phyloP scores from a whole-genome alignment of 2,888 invertebrate genomes.

The Campaea margaritaria region DNA sequence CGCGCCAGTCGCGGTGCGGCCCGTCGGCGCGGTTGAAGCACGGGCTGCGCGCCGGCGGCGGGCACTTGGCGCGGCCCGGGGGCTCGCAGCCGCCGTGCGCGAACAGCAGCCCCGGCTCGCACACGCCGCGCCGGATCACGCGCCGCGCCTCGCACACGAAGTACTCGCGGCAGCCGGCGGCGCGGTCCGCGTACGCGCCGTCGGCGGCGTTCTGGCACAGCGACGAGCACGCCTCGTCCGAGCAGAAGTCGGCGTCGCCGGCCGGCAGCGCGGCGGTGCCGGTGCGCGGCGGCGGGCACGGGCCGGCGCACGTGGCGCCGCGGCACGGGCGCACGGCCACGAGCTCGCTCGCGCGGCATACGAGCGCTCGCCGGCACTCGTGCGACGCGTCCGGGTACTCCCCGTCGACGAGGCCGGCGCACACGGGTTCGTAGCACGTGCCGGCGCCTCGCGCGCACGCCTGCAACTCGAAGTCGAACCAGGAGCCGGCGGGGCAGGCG shows the following conservation, averaged over 20 bases:
- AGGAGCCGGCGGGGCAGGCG: slow-evolving; percentile 81
- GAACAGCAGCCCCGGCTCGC: slow-evolving; percentile 81
- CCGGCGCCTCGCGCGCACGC: slow-evolving; percentile 83
- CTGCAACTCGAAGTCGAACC: slow-evolving; percentile 84
- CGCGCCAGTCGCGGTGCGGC: slow-evolving; percentile 74
- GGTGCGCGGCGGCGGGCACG: slow-evolving; percentile 75
- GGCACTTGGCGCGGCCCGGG: slow-evolving; percentile 73
- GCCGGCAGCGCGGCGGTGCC: slow-evolving; percentile 77
- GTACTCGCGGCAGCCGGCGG: slow-evolving; percentile 84
- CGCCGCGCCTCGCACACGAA: slow-evolving; percentile 84
- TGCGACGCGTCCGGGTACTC: slow-evolving; percentile 85
- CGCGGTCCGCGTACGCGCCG: slow-evolving; percentile 85
- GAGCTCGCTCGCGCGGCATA: slow-evolving; percentile 79
- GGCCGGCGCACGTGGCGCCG: slow-evolving; percentile 52
- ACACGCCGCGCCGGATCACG: slow-evolving; percentile 82
- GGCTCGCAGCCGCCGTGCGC: slow-evolving; percentile 81
- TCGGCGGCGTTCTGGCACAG: slow-evolving; percentile 80
- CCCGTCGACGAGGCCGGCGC: slow-evolving; percentile 84
- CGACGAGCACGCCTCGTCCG: slow-evolving; percentile 78
- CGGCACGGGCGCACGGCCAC: slow-evolving; percentile 67
- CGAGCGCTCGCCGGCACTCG: slow-evolving; percentile 80
- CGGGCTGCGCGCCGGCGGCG: slow-evolving; percentile 73
- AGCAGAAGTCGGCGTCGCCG: slow-evolving; percentile 81
- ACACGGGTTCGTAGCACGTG: slow-evolving; percentile 86
- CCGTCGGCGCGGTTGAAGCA: slow-evolving; percentile 79